These are phyloP conservation scores for Matsumyia berberina DNA, from an alignment of 2,888 invertebrate species.

Conservation along the genomic window DNA sequence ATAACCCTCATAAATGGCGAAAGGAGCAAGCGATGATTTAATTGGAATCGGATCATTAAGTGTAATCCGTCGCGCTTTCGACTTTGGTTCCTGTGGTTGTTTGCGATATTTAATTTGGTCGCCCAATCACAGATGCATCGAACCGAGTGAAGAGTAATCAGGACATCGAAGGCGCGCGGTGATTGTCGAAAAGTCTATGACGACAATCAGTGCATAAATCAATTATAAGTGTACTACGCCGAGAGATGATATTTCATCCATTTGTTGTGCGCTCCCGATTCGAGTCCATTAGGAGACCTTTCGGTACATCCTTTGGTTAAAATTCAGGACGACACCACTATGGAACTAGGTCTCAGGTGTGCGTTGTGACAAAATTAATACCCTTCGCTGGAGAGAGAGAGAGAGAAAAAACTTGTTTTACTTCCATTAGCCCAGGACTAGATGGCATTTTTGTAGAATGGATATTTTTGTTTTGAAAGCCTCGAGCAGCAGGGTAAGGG, in stretches of 20 bases:
- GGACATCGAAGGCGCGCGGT: constrained; percentile 11
- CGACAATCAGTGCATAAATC: constrained; percentile 16
- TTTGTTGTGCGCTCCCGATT: not conserved
- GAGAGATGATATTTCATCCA: constrained; percentile 2
- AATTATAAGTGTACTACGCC: not conserved
- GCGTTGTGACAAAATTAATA: constrained; percentile 1
- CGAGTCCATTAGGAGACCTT: not conserved
- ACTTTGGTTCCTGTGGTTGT: constrained; percentile 16
- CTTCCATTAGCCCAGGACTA: too few relatives aligned
- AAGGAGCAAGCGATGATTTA: constrained; percentile 43
- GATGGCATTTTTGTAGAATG: not conserved
- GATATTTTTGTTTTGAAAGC: constrained; percentile 10
- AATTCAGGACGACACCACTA: not conserved
- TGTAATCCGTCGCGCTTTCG: constrained; percentile 42
- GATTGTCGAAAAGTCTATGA: too few relatives aligned
- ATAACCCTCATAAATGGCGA: constrained; percentile 40
- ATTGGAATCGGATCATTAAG: constrained; percentile 71
- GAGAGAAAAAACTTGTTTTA: too few relatives aligned
- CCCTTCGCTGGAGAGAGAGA: not conserved
- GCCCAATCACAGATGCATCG: constrained; percentile 47
- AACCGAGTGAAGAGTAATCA: constrained; percentile 55
- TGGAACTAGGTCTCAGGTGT: constrained; percentile 10
- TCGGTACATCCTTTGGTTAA: not conserved
- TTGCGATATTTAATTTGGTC: constrained; percentile 33
- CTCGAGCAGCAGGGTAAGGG: not conserved